Conservation (phyloP, 92 coral and sea anemone species). For the Metridium senile region DNA sequence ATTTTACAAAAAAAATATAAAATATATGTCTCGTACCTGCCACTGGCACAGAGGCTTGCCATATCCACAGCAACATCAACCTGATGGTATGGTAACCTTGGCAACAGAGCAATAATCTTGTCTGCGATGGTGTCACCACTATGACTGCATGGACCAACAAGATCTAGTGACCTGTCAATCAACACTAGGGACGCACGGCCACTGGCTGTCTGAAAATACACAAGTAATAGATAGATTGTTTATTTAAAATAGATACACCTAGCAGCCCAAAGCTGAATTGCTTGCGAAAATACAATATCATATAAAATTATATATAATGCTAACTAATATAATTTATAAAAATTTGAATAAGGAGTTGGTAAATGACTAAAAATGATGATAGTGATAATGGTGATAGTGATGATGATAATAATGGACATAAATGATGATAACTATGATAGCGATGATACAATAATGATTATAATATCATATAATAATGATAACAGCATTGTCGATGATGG, state of each 20-base stretch:
- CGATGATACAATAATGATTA: not conserved
- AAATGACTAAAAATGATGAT: not conserved
- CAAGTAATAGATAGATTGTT: not conserved
- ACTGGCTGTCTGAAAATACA: slow-evolving; percentile 61
- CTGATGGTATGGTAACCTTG: slow-evolving; percentile 82
- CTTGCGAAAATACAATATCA: too few relatives aligned
- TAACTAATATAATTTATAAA: too few relatives aligned
- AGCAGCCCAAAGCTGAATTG: too few relatives aligned
- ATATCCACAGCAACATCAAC: slow-evolving; percentile 87
- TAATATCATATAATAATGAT: not conserved
- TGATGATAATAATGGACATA: not conserved
- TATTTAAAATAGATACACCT: not conserved
- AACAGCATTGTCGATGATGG: not conserved
- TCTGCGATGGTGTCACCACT: slow-evolving; percentile 82
- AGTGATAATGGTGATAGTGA: not conserved
- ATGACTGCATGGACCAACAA: slow-evolving; percentile 81
- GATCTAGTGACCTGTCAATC: slow-evolving; percentile 94
- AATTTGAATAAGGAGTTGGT: too few relatives aligned
- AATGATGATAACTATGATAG: not conserved
- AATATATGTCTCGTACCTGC: too few relatives aligned
- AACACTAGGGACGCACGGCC: slow-evolving; percentile 82
- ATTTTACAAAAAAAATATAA: too few relatives aligned
- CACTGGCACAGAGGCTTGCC: slow-evolving; percentile 75
- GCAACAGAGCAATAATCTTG: slow-evolving; percentile 77
- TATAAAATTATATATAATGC: too few relatives aligned